phyloP scores from a whole-genome alignment of 2,113 vertebrate species.

The Pseudorectes ferrugineus region DNA sequence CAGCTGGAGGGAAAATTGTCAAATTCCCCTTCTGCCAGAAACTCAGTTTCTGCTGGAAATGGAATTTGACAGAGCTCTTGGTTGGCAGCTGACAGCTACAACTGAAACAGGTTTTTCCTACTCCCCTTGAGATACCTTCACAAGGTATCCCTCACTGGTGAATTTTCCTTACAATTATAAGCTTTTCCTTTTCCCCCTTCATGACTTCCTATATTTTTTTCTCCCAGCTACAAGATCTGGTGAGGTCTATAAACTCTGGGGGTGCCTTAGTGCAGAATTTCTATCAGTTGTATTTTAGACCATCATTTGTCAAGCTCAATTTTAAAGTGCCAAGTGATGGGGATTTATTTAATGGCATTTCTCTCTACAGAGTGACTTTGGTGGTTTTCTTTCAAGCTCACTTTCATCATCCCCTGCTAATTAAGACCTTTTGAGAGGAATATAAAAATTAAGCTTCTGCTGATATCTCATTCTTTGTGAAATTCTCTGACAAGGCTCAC shows the following conservation, averaged over 20 bases:
- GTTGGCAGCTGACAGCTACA: background rate
- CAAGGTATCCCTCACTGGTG: background rate
- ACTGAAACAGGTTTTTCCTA: background rate
- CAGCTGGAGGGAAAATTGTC: background rate
- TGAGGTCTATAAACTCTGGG: background rate
- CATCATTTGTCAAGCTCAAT: background rate
- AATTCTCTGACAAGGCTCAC: constrained; percentile 17
- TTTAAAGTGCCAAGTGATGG: background rate
- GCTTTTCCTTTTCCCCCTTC: background rate
- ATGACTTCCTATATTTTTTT: background rate
- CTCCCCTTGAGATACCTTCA: background rate
- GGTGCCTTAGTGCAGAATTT: background rate
- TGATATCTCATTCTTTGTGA: constrained; percentile 5
- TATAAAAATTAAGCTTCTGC: constrained; percentile 31
- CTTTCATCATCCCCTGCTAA: constrained; percentile 8
- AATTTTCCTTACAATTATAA: background rate
- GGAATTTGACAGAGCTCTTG: background rate
- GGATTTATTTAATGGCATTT: constrained; percentile 17
- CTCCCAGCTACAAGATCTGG: background rate
- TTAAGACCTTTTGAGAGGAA: constrained; percentile 32
- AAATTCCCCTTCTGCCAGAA: background rate
- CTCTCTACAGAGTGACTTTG: background rate
- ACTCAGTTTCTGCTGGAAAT: background rate
- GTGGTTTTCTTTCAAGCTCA: background rate
- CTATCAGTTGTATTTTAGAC: background rate